Conservation (phyloP, 2,888 invertebrate genomes). For the Ypsolopha scabrella region DNA sequence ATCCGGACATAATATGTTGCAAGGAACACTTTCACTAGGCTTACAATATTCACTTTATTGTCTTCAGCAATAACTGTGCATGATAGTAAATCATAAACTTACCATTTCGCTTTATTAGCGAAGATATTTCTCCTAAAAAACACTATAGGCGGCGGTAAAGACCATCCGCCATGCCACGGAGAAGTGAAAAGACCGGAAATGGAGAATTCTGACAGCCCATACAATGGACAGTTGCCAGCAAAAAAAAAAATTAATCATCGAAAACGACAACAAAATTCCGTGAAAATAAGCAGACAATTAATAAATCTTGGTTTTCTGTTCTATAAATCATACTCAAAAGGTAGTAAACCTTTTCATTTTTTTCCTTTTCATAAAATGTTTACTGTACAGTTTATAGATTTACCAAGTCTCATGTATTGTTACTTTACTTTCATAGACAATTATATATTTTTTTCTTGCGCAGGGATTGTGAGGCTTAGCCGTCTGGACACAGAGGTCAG, state of each 20-base stretch:
- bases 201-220: constrained; percentile 34
- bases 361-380: no score
- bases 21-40: constrained; percentile 2
- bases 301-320: no score
- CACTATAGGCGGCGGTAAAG: constrained; percentile 53
- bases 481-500: no score
- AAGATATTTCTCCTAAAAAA: constrained; percentile 57
- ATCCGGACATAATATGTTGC: background rate
- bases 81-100: constrained; percentile 3
- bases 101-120: constrained; percentile 64
- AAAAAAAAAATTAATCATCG: constrained; percentile 10
- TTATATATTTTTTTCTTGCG: background rate
- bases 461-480: no score
- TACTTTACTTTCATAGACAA: background rate
- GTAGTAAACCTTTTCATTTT: no score
- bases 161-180: constrained; percentile 71
- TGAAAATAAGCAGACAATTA: no score
- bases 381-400: no score
- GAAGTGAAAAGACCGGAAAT: constrained; percentile 67
- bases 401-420: background rate
- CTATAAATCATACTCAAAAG: no score
- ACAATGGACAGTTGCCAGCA: constrained; percentile 36
- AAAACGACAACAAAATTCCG: no score
- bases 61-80: background rate
- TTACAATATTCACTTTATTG: background rate